phyloP scores from a whole-genome alignment of 2,888 invertebrate genomes.

The Cephus sareptanus region DNA sequence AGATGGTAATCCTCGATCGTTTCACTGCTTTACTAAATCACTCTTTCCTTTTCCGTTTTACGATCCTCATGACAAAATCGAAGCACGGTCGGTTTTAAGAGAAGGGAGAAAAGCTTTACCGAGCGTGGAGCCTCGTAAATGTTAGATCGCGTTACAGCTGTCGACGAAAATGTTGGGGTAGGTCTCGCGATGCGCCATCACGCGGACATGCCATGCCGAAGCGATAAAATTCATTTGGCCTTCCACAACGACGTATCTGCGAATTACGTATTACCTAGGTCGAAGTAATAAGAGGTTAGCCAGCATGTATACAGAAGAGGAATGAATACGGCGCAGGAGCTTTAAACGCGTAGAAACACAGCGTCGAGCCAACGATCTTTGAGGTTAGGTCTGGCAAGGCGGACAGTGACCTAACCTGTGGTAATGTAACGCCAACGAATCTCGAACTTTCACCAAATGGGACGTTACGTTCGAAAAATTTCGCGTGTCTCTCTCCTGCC shows the following conservation, averaged over 20 bases:
- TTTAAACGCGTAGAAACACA: not conserved
- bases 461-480: not conserved
- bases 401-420: not conserved
- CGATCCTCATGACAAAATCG: not conserved
- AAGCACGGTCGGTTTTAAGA: not conserved
- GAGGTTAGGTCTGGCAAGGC: conserved; percentile 1
- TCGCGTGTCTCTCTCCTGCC: not conserved
- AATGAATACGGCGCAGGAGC: not conserved
- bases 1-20: not conserved
- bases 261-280: not conserved
- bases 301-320: not conserved
- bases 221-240: not conserved
- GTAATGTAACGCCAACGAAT: not conserved
- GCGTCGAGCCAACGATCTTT: not conserved
- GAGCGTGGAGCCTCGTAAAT: not conserved
- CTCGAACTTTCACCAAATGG: conserved; percentile 1
- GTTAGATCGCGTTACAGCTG: not conserved
- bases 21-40: not conserved
- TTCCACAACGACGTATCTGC: not conserved
- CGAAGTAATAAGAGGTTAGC: not conserved
- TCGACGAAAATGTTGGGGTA: not conserved
- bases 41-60: not conserved
- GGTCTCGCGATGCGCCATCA: not conserved
- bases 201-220: not conserved
- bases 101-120: not conserved